Evolutionary conservation across 2,113 vertebrate genomes (phyloP).

Genomic region (Ginglymostoma cirratum): DNA sequence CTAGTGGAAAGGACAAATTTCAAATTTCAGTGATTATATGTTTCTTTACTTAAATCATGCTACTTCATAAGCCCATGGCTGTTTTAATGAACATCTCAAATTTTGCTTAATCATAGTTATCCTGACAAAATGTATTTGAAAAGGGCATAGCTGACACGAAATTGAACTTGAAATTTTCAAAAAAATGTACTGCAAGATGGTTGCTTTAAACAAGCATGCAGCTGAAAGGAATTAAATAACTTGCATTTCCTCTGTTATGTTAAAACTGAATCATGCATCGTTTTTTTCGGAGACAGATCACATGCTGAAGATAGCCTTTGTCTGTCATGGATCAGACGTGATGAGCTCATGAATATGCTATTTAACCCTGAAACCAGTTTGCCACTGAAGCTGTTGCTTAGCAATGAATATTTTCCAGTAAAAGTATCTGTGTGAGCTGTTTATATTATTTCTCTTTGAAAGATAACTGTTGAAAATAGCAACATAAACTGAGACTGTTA

Average conservation of each 20-base stretch:
- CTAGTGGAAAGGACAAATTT: background rate
- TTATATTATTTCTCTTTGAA: background rate
- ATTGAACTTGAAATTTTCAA: background rate
- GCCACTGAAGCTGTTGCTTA: slow-evolving; percentile 17
- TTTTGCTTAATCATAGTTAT: background rate
- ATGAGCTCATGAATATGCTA: slow-evolving; percentile 27
- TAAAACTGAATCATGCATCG: background rate
- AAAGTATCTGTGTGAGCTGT: background rate
- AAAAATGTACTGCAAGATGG: background rate
- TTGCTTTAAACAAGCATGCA: background rate
- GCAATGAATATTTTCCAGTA: background rate
- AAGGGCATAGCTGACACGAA: background rate
- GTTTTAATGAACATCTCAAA: background rate
- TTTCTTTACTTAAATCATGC: background rate
- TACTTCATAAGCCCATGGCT: background rate
- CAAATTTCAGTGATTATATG: background rate
- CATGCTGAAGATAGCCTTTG: background rate
- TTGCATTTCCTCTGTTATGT: background rate
- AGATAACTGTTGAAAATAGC: background rate
- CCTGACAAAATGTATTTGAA: background rate
- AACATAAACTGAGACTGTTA: background rate
- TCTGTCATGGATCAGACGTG: background rate
- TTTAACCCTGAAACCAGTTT: slow-evolving; percentile 25
- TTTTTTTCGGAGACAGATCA: background rate
- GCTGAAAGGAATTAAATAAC: background rate